Conservation (phyloP, 2,888 invertebrate species). For the Thalpophila matura region DNA sequence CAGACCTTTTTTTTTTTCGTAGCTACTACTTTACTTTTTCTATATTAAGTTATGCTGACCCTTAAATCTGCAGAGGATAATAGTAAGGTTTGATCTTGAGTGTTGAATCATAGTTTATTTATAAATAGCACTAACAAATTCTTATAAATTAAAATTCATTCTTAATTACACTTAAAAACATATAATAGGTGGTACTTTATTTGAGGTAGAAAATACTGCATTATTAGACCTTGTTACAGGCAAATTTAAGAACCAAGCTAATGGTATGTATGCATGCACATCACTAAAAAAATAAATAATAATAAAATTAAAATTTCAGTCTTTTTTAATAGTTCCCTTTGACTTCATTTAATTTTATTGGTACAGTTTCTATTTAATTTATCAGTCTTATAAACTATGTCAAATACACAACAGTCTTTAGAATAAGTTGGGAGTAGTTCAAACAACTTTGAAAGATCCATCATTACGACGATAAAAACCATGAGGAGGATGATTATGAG, state of each 20-base stretch:
- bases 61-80: conserved; percentile 1
- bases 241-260: conserved; percentile 5
- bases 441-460: conserved; percentile 84
- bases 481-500: conserved; percentile 82
- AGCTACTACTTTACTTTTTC: no score
- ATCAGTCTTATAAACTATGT: conserved; percentile 22
- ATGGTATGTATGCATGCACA: conserved; percentile 1
- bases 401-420: conserved; percentile 9
- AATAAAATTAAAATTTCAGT: conserved; percentile 28
- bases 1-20: no score
- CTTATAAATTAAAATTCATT: neutral
- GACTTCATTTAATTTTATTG: neutral
- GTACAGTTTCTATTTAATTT: neutral
- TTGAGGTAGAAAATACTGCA: conserved; percentile 48
- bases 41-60: no score
- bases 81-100: conserved; percentile 8
- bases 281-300: neutral
- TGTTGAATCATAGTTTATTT: conserved; percentile 20
- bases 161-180: neutral
- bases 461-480: conserved; percentile 82
- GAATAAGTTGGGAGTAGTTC: conserved; percentile 31
- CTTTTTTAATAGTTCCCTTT: conserved; percentile 15
- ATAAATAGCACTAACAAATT: neutral
- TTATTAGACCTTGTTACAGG: conserved; percentile 16
- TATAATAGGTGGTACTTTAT: conserved; percentile 10